Conservation (phyloP, 2,888 invertebrate species). For the Melinaea marsaeus region DNA sequence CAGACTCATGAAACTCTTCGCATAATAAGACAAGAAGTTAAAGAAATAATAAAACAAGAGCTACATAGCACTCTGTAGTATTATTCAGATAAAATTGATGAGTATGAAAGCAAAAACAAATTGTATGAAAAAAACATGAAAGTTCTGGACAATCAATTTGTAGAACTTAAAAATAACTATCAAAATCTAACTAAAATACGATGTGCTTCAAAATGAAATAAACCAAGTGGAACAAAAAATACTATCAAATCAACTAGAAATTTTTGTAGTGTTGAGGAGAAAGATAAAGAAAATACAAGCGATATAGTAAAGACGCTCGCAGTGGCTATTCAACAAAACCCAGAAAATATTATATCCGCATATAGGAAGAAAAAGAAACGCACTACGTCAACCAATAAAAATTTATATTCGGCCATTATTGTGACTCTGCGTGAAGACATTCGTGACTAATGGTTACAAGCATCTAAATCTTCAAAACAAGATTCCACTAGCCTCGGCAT, state of each 20-base stretch:
- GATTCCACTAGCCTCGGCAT: too few species aligned
- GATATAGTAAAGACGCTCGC: constrained; percentile 1
- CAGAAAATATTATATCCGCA: constrained; percentile 7
- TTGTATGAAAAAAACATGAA: not conserved
- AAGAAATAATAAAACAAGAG: not conserved
- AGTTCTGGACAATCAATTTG: not conserved
- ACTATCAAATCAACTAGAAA: constrained; percentile 4
- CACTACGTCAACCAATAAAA: too few species aligned
- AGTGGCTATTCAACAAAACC: not conserved
- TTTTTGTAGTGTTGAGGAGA: constrained; percentile 2
- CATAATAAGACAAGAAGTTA: too few species aligned
- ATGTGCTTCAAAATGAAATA: not conserved
- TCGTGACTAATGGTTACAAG: too few species aligned
- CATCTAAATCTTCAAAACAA: too few species aligned
- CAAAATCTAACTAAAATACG: constrained; percentile 6
- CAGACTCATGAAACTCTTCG: too few species aligned
- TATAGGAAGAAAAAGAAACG: not conserved
- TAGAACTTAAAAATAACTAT: not conserved
- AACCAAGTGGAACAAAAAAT: not conserved
- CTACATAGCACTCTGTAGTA: not conserved
- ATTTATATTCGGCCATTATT: too few species aligned
- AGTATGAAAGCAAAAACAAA: not conserved
- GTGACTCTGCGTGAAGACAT: too few species aligned
- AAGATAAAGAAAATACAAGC: constrained; percentile 7
- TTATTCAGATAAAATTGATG: constrained; percentile 1